Base-by-base conservation (phyloP, 2,797 vertebrate genomes). In the Pangasius krempfi region DNA sequence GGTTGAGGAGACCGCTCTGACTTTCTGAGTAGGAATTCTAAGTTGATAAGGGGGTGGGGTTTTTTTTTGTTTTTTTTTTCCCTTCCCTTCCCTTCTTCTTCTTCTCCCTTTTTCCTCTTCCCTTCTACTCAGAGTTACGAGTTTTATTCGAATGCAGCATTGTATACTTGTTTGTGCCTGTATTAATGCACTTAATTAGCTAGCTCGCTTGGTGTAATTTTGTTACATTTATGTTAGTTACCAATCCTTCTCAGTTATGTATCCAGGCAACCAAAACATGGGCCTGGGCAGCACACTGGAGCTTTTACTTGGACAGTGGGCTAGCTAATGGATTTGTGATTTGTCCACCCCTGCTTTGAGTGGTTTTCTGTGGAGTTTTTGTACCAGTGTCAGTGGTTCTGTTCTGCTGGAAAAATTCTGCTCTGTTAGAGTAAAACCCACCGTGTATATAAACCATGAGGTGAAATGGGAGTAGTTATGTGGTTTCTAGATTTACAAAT, bases 401-500 rank as follows among this genome's bases (percentile, higher is more conserved):
- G 37, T 75, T 54, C 75, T 54, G 25, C 44, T 81, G n/a, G 54
- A 83, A 89, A 62, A 60, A 54, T 62, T 27, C 37, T 76, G 22
- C 27, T 44, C 44, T 86, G 30, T 70, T 40, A 18, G 81, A 85
- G 70, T 79, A 54, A 75, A 66, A 86, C 78, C 79, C 8, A 40
- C 47, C 81, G 58, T 44, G 47, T 75, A 60, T 68, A 60, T 68
- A 75, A 62, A 82, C 40, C 75, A 60, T 86, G 88, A 91, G 81
- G 75, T 88, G 86, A 85, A 90, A 89, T 88, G 20, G 47, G 60
- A 88, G 73, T 18, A 54, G 66, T 66, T 62, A 50, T 84, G 90
- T 83, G 89, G 79, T 92, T 90, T 92, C 64, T 87, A 89, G 82
- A 92, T 76, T 75, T 87, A 80, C 68, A 89, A 85, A 89, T 84